Base-by-base conservation (phyloP, 2,797 vertebrate genomes). In the Lagodon rhomboides region DNA sequence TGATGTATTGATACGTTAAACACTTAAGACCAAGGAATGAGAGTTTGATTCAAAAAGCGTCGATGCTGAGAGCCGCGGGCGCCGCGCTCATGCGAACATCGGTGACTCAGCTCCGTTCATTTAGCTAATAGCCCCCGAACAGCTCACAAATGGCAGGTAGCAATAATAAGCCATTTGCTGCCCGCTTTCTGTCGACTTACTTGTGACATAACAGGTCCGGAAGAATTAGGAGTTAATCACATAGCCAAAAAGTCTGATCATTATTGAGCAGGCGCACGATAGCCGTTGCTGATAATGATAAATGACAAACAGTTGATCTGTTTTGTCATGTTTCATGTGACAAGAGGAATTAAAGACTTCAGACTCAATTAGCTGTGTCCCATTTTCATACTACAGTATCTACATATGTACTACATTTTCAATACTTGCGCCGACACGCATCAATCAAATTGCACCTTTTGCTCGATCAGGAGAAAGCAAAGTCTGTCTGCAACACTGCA, bases 21-120 rank as follows among this genome's bases (percentile, higher is more conserved):
- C 30, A 46, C 44, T 51, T 69, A 22, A 15, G 56, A 75, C 20
- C 34, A 50, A 50, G 17, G 30, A 76, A 44, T 16, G 34, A 27
- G 44, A 78, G 44, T 82, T 79, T 59, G 61, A 80, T 66, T 71
- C 12, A 79, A 63, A 73, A 67, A 78, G 78, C 17, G 12, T 49
- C 23, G 43, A 15, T 60, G 64, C 54, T 27, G 46, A 56, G 73
- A 75, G 55, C 62, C 41, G 27, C 53, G 38, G 59, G 63, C 54
- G 62, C 23, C 15, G 64, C 16, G 11, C 69, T 80, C 56, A 58
- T 17, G 20, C 51, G 56, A 47, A 11, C 75, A 44, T 84, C 7
- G 12, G 63, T 89, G 85, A 91, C 72, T 85, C 78, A 90, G 68
- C 23, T 27, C 56, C 43, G 25, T 53, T 85, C 73, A 46, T 79